Conservation (phyloP, 2,797 vertebrate genomes). For the Chrysocyon brachyurus region DNA sequence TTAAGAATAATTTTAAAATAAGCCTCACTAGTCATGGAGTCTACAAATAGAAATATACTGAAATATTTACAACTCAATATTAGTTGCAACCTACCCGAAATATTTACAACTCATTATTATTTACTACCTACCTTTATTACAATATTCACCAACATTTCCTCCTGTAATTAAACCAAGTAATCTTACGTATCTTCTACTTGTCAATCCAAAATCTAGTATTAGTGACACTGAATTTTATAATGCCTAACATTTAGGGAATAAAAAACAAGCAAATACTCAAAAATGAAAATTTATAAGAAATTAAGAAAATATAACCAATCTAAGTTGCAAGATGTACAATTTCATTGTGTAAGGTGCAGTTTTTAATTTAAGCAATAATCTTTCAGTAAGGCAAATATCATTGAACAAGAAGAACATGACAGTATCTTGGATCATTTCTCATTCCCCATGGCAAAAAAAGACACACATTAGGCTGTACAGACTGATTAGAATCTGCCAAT, state of each 20-base stretch:
- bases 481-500: neutral
- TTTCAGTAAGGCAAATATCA: neutral
- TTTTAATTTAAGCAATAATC: neutral
- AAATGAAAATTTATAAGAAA: neutral
- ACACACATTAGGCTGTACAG: neutral
- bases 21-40: neutral
- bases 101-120: neutral
- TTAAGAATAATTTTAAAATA: neutral
- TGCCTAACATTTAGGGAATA: neutral
- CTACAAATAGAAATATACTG: neutral
- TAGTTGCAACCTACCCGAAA: neutral
- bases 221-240: slow-evolving; percentile 4
- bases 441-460: neutral
- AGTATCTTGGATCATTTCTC: neutral
- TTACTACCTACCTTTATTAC: neutral
- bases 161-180: neutral
- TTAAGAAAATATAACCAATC: neutral
- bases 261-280: neutral
- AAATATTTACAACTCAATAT: neutral
- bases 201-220: neutral
- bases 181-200: neutral
- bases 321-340: neutral
- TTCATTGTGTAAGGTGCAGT: neutral
- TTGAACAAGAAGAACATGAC: neutral
- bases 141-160: neutral